A percentile compares a stretch with the other conserved stretches of the same genome.
These are phyloP conservation scores for Zosterops pallidus DNA, from an alignment of 2,113 vertebrate species.

Conservation along the genomic window DNA sequence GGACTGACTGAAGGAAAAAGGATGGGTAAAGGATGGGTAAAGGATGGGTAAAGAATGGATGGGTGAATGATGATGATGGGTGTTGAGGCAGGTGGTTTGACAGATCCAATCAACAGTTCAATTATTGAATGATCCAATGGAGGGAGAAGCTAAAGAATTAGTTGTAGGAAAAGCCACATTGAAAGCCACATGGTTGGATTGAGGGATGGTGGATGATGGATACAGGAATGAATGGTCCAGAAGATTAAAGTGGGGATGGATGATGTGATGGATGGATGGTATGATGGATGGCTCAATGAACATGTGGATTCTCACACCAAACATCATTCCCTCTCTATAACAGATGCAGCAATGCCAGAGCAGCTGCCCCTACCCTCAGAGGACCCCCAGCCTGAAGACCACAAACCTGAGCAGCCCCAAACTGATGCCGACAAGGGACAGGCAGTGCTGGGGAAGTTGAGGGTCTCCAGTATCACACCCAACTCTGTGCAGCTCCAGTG, in stretches of 20 bases:
- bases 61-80: not conserved
- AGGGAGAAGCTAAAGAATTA: not conserved
- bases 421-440: accelerated
- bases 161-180: not conserved
- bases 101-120: too few species aligned
- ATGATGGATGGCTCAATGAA: not conserved
- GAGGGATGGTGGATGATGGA: not conserved
- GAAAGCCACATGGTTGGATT: not conserved
- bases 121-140: not conserved
- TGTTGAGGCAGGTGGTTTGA: not conserved
- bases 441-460: not conserved
- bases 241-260: not conserved
- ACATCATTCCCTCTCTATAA: not conserved
- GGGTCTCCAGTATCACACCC: not conserved
- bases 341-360: not conserved
- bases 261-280: not conserved
- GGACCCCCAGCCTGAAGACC: not conserved
- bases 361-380: not conserved
- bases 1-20: not conserved
- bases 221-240: not conserved
- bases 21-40: not conserved
- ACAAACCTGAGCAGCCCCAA: not conserved
- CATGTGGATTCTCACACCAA: accelerated
- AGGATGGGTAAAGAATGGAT: not conserved
- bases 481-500: not conserved